Conservation (phyloP, 2,797 vertebrate genomes). For the Pseudochirops corinnae region DNA sequence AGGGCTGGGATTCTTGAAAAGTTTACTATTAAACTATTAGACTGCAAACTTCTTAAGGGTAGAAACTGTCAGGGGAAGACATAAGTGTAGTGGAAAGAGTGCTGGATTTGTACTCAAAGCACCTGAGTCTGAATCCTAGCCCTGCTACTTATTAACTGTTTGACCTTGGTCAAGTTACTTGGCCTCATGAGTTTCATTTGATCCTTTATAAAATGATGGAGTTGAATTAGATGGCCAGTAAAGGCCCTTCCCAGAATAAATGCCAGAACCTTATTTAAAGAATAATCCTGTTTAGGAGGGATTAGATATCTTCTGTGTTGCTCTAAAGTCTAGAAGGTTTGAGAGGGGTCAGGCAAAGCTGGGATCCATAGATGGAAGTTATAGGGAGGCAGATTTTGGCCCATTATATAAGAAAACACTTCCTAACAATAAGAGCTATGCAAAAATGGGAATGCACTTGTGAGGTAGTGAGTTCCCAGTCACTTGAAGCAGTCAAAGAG, state of each 20-base stretch:
- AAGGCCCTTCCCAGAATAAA: neutral
- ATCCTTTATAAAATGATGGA: neutral
- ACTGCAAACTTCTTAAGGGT: neutral
- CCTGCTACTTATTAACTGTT: neutral
- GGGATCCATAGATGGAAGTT: neutral
- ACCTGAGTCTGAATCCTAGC: neutral
- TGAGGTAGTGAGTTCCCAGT: neutral
- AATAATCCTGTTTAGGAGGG: neutral
- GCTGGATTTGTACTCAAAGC: neutral
- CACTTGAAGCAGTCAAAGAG: neutral
- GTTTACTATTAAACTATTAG: neutral
- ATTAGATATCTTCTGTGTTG: neutral
- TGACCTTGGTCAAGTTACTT: neutral
- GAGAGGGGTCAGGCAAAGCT: neutral
- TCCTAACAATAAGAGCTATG: neutral
- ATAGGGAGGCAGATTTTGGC: neutral
- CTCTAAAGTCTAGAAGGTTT: neutral
- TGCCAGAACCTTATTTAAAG: neutral
- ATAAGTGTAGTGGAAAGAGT: neutral
- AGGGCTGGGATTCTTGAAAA: neutral
- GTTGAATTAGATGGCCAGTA: neutral
- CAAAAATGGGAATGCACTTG: neutral
- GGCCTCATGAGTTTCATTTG: neutral
- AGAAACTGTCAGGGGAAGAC: neutral
- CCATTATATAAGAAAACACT: neutral